Percentiles rank a stretch among this genome's conserved stretches.
phyloP scores from a whole-genome alignment of 2,888 invertebrate genomes.

The Cerceris rybyensis region DNA sequence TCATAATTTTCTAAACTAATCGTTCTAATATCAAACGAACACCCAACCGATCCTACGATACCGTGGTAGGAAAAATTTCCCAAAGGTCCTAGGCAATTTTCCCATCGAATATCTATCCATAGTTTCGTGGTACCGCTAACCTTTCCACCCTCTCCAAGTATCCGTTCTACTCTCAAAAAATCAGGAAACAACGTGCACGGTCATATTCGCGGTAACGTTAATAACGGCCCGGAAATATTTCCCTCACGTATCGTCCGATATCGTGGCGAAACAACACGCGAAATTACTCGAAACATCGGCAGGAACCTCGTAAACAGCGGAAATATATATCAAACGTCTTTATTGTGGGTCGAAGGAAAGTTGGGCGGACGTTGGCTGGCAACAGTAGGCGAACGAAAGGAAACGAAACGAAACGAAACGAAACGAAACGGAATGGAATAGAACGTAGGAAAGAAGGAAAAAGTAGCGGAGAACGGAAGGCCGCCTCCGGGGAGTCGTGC shows the following conservation, averaged over 20 bases:
- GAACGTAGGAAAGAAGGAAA: conserved; percentile 8
- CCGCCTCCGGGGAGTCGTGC: conserved; percentile 62
- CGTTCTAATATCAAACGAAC: no score
- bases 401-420: conserved; percentile 25
- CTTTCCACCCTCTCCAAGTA: no score
- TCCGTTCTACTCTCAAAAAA: no score
- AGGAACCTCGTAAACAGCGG: conserved; percentile 46
- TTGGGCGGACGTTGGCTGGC: conserved; percentile 29
- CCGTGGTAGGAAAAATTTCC: no score
- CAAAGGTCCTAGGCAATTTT: no score
- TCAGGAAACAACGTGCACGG: conserved; percentile 2
- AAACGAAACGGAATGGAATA: conserved; percentile 27
- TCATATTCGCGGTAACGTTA: conserved; percentile 35
- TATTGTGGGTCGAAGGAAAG: conserved; percentile 35
- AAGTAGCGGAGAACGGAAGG: conserved; percentile 33
- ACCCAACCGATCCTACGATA: no score
- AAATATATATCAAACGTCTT: conserved; percentile 41
- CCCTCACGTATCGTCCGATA: conserved; percentile 43
- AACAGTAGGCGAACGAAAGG: conserved; percentile 56
- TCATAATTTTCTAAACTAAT: no score
- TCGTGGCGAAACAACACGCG: conserved; percentile 42
- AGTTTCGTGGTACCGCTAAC: no score
- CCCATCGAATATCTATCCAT: no score
- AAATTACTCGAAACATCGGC: conserved; percentile 52
- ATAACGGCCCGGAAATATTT: conserved; percentile 39